Percentiles rank a stretch among this genome's conserved stretches.
Evolutionary conservation across 2,888 invertebrate genomes (phyloP).

Genomic region (Lacanobia wlatinum): DNA sequence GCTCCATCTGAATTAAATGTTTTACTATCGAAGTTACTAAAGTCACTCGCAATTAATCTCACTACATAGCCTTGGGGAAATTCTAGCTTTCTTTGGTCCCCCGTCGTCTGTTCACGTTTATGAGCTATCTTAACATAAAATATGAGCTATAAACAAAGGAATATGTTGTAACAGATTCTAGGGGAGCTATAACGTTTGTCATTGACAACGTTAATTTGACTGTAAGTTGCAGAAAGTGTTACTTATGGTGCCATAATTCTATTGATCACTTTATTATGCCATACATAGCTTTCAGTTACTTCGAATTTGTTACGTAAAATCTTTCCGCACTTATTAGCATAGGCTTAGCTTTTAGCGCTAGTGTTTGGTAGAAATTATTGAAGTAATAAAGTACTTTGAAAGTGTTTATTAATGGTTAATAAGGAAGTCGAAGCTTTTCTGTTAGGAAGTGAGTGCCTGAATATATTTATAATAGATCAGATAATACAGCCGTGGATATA

Average conservation of each 20-base stretch:
- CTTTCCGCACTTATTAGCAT: constrained; percentile 46
- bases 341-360: constrained; percentile 38
- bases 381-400: constrained; percentile 43
- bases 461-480: constrained; percentile 8
- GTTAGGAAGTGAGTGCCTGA: constrained; percentile 5
- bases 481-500: not conserved
- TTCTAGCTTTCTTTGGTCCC: constrained; percentile 39
- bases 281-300: constrained; percentile 28
- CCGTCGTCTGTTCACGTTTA: constrained; percentile 44
- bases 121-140: constrained; percentile 36
- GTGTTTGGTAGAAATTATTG: constrained; percentile 44
- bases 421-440: constrained; percentile 38
- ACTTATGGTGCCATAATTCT: constrained; percentile 37
- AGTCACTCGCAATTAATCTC: constrained; percentile 25
- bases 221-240: constrained; percentile 48
- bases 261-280: constrained; percentile 60
- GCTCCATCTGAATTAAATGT: constrained; percentile 36
- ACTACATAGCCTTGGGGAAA: constrained; percentile 40
- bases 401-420: constrained; percentile 32
- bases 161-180: constrained; percentile 37
- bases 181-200: constrained; percentile 46
- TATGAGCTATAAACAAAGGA: constrained; percentile 50
- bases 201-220: constrained; percentile 46
- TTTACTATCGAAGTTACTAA: constrained; percentile 7
- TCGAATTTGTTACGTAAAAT: constrained; percentile 47